Percentiles rank a stretch among this genome's conserved stretches.
Evolutionary conservation across 2,797 vertebrate genomes (phyloP).

Genomic region (Hemitrygon akajei): DNA sequence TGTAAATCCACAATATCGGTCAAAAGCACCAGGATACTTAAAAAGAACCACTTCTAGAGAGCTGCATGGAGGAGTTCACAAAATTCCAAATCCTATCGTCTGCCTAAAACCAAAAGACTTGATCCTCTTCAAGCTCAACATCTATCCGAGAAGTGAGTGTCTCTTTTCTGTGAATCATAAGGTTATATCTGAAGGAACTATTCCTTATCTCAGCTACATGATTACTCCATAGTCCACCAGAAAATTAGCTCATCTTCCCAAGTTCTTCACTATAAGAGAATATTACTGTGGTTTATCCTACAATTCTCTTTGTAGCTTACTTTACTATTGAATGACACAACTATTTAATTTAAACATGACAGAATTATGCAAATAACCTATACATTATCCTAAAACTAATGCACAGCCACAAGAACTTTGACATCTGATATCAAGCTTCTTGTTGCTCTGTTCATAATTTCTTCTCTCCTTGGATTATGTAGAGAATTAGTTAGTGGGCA

Average conservation of each 20-base stretch:
- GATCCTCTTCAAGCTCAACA: conserved; percentile 76
- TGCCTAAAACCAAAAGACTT: conserved; percentile 72
- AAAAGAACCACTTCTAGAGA: not conserved
- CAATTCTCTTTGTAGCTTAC: not conserved
- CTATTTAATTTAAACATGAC: not conserved
- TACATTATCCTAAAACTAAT: not conserved
- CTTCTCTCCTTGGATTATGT: not conserved
- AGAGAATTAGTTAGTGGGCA: not conserved
- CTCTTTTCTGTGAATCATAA: not conserved
- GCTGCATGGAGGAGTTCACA: conserved; percentile 46
- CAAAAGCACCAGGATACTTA: not conserved
- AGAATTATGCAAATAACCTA: not conserved
- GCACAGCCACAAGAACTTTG: not conserved
- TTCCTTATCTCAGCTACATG: not conserved
- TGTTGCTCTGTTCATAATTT: not conserved
- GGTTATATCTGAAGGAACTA: not conserved
- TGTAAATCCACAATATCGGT: not conserved
- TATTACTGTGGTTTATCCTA: not conserved
- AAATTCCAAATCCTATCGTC: conserved; percentile 75
- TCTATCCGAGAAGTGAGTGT: conserved; percentile 61
- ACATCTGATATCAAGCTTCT: not conserved
- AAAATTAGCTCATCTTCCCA: not conserved
- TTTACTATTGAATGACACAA: not conserved
- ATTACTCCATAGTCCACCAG: not conserved
- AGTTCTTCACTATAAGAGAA: not conserved